Conservation (phyloP, 1,140 invertebrate genomes). For the Philotrypesis tridentata region DNA sequence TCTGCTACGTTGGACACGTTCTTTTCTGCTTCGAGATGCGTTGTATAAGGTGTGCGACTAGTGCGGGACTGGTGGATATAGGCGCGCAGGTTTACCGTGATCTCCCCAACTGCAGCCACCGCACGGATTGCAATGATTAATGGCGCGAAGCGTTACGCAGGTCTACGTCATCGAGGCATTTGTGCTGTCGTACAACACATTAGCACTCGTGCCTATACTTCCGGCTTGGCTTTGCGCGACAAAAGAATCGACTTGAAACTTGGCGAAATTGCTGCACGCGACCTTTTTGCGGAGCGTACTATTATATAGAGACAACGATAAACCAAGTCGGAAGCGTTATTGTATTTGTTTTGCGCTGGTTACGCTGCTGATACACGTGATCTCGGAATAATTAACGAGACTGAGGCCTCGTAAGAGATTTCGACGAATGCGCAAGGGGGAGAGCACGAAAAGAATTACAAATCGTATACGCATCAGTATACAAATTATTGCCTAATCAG, state of each 20-base stretch:
- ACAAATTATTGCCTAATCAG: background rate
- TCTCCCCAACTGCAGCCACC: background rate
- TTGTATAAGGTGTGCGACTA: too few species aligned
- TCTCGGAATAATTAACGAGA: too few species aligned
- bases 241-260: conserved; percentile 37
- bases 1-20: background rate
- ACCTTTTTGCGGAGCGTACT: background rate
- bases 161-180: conserved; percentile 37
- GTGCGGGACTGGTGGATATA: too few species aligned
- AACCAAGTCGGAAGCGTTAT: background rate
- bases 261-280: background rate
- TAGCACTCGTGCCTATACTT: background rate
- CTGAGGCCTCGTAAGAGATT: too few species aligned
- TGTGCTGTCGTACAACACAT: conserved; percentile 16
- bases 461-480: too few species aligned
- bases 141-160: conserved; percentile 28
- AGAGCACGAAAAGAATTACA: too few species aligned
- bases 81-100: background rate
- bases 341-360: too few species aligned
- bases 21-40: too few species aligned
- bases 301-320: background rate
- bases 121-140: conserved; percentile 19
- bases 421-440: too few species aligned
- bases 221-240: conserved; percentile 31
- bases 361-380: too few species aligned